Conservation (phyloP, 1,140 invertebrate genomes). For the Odontomachus brunneus region DNA sequence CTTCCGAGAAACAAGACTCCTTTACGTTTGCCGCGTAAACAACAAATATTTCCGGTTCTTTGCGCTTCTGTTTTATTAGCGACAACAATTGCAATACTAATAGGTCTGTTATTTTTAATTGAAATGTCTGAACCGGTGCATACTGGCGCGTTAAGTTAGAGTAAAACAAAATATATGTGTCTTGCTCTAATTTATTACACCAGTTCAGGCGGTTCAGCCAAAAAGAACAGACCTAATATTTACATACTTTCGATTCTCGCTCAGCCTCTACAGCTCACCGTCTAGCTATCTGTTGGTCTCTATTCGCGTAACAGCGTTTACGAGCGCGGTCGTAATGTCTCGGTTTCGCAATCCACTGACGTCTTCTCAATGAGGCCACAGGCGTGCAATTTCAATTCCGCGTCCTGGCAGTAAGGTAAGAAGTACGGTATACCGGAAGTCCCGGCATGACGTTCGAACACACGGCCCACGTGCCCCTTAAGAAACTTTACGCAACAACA, state of each 20-base stretch:
- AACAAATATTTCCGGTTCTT: not conserved
- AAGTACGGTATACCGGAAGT: slow-evolving; percentile 34
- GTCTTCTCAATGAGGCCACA: slow-evolving; percentile 43
- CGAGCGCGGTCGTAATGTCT: not conserved
- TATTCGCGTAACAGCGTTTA: slow-evolving; percentile 8
- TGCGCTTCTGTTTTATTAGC: not conserved
- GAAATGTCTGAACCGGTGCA: no score
- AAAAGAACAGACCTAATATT: no score
- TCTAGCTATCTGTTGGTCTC: slow-evolving; percentile 10
- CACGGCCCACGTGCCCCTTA: slow-evolving; percentile 13
- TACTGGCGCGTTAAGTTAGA: no score
- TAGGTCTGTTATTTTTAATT: no score
- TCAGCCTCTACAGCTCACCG: not conserved
- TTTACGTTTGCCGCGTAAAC: not conserved
- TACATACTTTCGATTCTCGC: not conserved
- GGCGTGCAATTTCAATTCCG: slow-evolving; percentile 49
- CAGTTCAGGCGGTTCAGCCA: no score
- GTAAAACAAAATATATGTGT: no score
- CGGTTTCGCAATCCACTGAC: slow-evolving; percentile 44
- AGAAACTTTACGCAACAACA: slow-evolving; percentile 21
- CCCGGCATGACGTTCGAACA: slow-evolving; percentile 18
- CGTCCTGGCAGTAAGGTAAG: slow-evolving; percentile 31
- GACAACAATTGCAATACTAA: not conserved
- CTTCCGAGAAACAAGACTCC: slow-evolving; percentile 27
- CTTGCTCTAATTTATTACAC: no score